These are phyloP conservation scores for Brenthis daphne DNA, from an alignment of 2,888 invertebrate species.

Conservation along the genomic window DNA sequence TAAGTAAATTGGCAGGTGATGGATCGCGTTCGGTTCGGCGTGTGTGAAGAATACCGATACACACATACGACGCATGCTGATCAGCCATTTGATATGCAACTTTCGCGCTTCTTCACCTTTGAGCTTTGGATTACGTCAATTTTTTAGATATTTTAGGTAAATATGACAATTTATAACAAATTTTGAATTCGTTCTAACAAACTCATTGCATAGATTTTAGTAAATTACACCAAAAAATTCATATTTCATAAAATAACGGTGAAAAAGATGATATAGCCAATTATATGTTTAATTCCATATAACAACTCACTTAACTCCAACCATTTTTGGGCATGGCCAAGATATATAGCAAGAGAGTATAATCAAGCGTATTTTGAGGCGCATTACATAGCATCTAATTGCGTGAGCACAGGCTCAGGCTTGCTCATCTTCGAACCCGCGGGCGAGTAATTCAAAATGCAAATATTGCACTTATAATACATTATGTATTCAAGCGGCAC, in stretches of 20 bases:
- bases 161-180: not conserved
- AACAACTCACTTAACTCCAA: no score
- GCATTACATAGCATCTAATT: slow-evolving; percentile 37
- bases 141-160: slow-evolving; percentile 12
- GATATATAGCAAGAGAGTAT: not conserved
- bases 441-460: slow-evolving; percentile 80
- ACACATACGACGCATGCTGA: slow-evolving; percentile 40
- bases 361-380: slow-evolving; percentile 6
- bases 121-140: slow-evolving; percentile 6
- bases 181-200: no score
- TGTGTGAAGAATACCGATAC: slow-evolving; percentile 40
- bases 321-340: no score
- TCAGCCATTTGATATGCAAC: slow-evolving; percentile 38
- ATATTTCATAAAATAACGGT: no score
- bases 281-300: no score
- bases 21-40: slow-evolving; percentile 40
- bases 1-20: slow-evolving; percentile 46
- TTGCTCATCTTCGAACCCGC: slow-evolving; percentile 39
- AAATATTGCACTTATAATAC: slow-evolving; percentile 78
- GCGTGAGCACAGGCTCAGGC: slow-evolving; percentile 14
- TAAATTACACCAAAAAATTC: not conserved
- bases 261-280: no score
- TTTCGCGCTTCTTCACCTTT: slow-evolving; percentile 29
- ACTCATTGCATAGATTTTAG: no score
- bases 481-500: slow-evolving; percentile 75